Base-by-base conservation (phyloP, 2,888 invertebrate species). In the Sinelater perroti region DNA sequence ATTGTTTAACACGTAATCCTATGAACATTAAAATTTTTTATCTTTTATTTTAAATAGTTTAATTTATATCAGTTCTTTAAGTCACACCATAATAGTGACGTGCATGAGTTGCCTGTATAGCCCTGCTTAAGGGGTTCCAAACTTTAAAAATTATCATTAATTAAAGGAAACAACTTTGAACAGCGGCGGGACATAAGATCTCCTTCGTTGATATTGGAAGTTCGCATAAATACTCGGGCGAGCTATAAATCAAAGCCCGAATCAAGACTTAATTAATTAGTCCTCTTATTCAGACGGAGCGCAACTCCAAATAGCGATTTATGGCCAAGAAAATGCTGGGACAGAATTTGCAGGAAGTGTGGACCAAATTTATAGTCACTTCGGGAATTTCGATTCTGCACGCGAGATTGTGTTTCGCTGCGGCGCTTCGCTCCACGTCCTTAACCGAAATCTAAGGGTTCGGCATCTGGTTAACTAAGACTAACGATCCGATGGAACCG, bases 311-410 rank as follows among this genome's bases (percentile, higher is more conserved):
- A 56, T 56, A 45, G 47, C 52, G 47, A 52, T 57, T 58, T 54
- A 58, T 58, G 20, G 46, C 26, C 16, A 53, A 58, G 58, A 58
- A 53, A 53, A 47, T 24, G 35, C 53, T 50, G 53, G 38, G 53
- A 58, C 55, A 60, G 57, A 42, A 57, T 63, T 63, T 63, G 52
- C 38, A 52, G 60, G 54, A 60, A 56, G 55, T 57, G 52, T 47
- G 55, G 56, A 60, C 57, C 49, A 61, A 57, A 63, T 63, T 63
- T 63, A 63, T 55, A 57, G 58, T 55, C 63, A 53, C 53, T 52
- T 38, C 56, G 60, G 60, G 63, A 61, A 55, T 61, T 56, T 58
- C 52, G 53, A 58, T 58, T 45, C 31, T 44, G 49, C 50, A 58
- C 50, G 52, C 53, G 47, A 58, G 52, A 58, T 58, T 58, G 42